phyloP scores from a whole-genome alignment of 37 sponge, comb jelly and placozoan genomes.

The Dysidea cf. avara region DNA sequence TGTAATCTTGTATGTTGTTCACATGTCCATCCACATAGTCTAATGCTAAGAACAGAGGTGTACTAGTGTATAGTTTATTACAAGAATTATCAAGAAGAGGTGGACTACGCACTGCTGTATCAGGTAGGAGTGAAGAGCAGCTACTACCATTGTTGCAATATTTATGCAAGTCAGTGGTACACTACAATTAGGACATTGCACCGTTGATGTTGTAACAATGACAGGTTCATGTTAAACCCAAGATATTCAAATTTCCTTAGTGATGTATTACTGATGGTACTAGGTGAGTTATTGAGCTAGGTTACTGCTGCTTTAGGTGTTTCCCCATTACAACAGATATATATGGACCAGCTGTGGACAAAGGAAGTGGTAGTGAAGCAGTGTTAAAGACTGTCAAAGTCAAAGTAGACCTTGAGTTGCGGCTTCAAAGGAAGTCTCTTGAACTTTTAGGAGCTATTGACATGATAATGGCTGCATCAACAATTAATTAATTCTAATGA shows the following conservation, averaged over 20 bases:
- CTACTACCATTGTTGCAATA: conserved; percentile 83
- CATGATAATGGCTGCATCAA: conserved; percentile 53
- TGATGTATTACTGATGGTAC: conserved; percentile 55
- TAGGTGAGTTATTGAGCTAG: conserved; percentile 38
- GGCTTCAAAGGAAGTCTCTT: conserved; percentile 61
- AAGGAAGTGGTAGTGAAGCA: conserved; percentile 15
- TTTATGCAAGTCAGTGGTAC: conserved; percentile 40
- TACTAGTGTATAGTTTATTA: conserved; percentile 72
- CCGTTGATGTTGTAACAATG: not conserved
- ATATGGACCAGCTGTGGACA: conserved; percentile 29
- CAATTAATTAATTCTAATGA: not conserved
- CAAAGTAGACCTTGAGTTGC: conserved; percentile 57
- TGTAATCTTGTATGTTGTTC: not conserved
- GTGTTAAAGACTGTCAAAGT: conserved; percentile 46
- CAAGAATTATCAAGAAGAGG: conserved; percentile 90
- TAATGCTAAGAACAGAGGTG: not conserved
- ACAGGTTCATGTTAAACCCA: conserved; percentile 52
- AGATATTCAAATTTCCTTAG: conserved; percentile 53
- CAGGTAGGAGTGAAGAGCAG: conserved; percentile 77
- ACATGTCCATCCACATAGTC: not conserved
- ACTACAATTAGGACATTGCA: not conserved
- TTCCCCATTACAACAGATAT: conserved; percentile 35
- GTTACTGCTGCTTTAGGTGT: not conserved
- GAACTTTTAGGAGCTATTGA: conserved; percentile 65
- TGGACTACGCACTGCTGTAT: conserved; percentile 80